Conservation (phyloP, 2,113 vertebrate genomes). For the Centrocercus urophasianus region DNA sequence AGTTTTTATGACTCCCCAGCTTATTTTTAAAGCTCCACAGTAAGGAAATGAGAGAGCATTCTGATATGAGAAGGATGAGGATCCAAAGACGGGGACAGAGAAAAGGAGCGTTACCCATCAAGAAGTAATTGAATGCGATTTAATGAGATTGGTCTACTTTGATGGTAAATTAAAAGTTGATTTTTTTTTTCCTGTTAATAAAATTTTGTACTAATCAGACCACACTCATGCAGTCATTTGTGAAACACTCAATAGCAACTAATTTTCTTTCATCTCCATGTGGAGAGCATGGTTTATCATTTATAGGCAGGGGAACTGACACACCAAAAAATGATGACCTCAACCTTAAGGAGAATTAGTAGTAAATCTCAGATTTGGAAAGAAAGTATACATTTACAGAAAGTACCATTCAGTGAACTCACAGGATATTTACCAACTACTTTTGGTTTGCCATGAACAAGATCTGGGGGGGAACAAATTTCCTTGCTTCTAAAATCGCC, state of each 20-base stretch:
- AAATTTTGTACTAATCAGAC: slow-evolving; percentile 7
- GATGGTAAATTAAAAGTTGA: slow-evolving; percentile 45
- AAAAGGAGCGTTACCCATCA: slow-evolving; percentile 32
- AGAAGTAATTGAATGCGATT: slow-evolving; percentile 10
- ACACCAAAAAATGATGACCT: not conserved
- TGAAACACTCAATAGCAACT: not conserved
- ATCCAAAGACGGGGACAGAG: not conserved
- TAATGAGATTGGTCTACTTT: slow-evolving; percentile 27
- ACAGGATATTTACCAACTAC: not conserved
- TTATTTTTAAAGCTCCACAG: slow-evolving; percentile 71
- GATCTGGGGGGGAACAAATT: not conserved
- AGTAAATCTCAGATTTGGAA: not conserved
- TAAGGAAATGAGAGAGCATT: slow-evolving; percentile 55
- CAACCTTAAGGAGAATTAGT: not conserved
- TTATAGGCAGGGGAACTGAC: not conserved
- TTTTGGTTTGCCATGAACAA: not conserved
- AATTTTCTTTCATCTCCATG: rapidly evolving
- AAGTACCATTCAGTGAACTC: rapidly evolving
- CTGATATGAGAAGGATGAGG: slow-evolving; percentile 39
- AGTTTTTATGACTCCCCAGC: slow-evolving; percentile 76
- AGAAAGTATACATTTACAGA: not conserved
- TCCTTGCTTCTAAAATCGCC: not conserved
- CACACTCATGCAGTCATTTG: not conserved
- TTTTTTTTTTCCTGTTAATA: slow-evolving; percentile 31
- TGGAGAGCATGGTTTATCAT: not conserved